These are phyloP conservation scores for Syngnathus acus DNA, from an alignment of 2,797 vertebrate species.

Conservation along the genomic window DNA sequence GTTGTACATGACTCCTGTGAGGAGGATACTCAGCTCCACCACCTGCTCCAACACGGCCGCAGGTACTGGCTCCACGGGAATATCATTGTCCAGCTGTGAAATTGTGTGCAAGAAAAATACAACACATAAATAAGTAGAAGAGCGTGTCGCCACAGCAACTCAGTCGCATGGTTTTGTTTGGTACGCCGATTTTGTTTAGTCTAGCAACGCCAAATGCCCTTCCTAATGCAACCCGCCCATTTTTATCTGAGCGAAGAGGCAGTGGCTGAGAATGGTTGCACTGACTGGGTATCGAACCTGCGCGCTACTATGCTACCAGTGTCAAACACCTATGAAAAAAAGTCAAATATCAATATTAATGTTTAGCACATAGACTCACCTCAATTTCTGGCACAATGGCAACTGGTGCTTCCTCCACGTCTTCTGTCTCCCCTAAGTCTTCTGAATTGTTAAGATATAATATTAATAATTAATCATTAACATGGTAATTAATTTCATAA, in stretches of 20 bases:
- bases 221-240: no score
- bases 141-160: no score
- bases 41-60: constrained; percentile 69
- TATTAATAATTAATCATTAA: background rate
- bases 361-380: constrained; percentile 28
- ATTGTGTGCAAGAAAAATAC: background rate
- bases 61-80: constrained; percentile 58
- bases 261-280: no score
- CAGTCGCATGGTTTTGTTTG: no score
- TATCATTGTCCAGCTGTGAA: constrained; percentile 80
- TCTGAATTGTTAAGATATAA: background rate
- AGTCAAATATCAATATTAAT: background rate
- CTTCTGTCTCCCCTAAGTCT: background rate
- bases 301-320: no score
- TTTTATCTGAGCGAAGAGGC: no score
- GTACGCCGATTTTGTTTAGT: no score
- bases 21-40: constrained; percentile 78
- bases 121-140: no score
- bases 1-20: constrained; percentile 72
- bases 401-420: constrained; percentile 17
- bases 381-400: constrained; percentile 21
- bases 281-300: no score
- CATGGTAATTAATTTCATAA: background rate
- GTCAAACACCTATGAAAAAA: background rate
- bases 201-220: no score